Conservation (phyloP, 2,113 vertebrate genomes). For the Macrotus californicus region DNA sequence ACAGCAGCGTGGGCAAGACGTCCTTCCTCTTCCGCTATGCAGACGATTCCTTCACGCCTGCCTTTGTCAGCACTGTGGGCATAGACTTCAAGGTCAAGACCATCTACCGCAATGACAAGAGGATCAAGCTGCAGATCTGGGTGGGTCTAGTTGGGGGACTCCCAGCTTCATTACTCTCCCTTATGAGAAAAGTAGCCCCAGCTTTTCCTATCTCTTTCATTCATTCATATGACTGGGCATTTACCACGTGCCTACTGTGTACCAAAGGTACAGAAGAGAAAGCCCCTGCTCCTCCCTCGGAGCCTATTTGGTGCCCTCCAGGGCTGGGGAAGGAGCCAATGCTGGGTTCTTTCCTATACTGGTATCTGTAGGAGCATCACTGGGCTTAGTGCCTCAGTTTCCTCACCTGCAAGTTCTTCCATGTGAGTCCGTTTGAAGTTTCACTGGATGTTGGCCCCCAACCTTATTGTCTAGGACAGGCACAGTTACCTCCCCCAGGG, state of each 20-base stretch:
- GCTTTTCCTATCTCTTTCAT: not conserved
- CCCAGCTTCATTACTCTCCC: not conserved
- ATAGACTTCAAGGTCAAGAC: slow-evolving; percentile 95
- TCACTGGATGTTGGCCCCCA: not conserved
- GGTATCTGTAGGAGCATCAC: not conserved
- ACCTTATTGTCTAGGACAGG: not conserved
- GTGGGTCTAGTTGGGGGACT: slow-evolving; percentile 70
- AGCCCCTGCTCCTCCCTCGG: not conserved
- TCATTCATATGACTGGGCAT: not conserved
- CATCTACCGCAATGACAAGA: slow-evolving; percentile 89
- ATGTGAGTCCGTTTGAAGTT: not conserved
- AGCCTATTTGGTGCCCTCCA: not conserved
- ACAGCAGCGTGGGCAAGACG: slow-evolving; percentile 91
- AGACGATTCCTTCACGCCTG: slow-evolving; percentile 89
- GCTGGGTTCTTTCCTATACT: not conserved
- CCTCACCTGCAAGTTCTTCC: not conserved
- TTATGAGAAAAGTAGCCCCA: not conserved
- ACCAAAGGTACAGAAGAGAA: not conserved
- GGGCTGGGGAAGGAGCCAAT: not conserved
- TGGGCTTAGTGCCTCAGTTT: not conserved
- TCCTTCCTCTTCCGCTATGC: slow-evolving; percentile 93
- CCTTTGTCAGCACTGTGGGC: slow-evolving; percentile 91
- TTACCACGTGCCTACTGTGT: not conserved
- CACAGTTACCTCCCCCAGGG: not conserved
- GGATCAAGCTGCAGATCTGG: slow-evolving; percentile 93